Evolutionary conservation across 1,140 invertebrate genomes (phyloP).

Genomic region (Elymnias hypermnestra): DNA sequence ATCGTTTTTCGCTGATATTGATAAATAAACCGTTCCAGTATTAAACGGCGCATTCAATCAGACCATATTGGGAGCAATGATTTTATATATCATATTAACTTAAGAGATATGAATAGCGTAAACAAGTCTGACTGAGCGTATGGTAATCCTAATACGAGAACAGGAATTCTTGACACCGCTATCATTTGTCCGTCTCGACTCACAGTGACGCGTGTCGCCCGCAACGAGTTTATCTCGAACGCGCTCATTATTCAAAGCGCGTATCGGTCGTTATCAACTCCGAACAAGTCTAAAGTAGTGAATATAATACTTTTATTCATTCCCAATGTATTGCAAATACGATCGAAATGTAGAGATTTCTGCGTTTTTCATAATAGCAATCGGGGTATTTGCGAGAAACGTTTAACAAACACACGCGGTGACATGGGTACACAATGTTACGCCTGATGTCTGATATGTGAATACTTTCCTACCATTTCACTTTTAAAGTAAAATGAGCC

Average conservation of each 20-base stretch:
- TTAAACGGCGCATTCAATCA: conserved; percentile 4
- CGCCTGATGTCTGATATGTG: no score
- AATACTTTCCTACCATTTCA: no score
- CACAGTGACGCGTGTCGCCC: conserved; percentile 49
- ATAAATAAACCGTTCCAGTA: background rate
- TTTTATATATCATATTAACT: conserved; percentile 24
- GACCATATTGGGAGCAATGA: conserved; percentile 21
- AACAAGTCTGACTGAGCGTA: conserved; percentile 25
- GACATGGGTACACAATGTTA: no score
- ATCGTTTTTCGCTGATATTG: no score
- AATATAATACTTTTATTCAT: conserved; percentile 2
- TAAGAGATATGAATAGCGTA: conserved; percentile 28
- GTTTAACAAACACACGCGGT: no score
- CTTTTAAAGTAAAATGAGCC: no score
- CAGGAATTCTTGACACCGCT: conserved; percentile 37
- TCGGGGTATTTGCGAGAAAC: no score
- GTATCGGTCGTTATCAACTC: conserved; percentile 9
- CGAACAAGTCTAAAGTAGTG: conserved; percentile 6
- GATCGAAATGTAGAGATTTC: no score
- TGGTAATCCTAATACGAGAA: conserved; percentile 38
- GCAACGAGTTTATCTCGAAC: conserved; percentile 53
- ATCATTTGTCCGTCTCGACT: conserved; percentile 51
- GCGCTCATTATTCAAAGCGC: conserved; percentile 47
- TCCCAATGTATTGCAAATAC: background rate
- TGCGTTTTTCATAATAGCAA: no score